Conservation (phyloP, 1,140 invertebrate genomes). For the Marisa cornuarietis region DNA sequence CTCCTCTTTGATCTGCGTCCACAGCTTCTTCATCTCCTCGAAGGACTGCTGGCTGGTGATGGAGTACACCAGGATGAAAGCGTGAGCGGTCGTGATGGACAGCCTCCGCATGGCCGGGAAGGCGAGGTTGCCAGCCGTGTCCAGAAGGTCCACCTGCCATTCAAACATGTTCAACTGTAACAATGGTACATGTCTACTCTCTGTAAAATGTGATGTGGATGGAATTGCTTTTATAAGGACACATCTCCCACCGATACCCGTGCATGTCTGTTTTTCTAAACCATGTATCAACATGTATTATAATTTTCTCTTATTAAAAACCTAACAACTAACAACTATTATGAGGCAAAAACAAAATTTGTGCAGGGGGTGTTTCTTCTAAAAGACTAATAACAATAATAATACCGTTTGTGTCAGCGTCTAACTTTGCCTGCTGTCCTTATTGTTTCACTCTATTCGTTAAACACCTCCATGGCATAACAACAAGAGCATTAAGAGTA, state of each 20-base stretch:
- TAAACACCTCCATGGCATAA: no score
- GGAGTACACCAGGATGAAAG: constrained; percentile 89
- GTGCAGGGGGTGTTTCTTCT: not conserved
- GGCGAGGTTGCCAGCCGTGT: constrained; percentile 77
- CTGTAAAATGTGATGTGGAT: not conserved
- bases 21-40: constrained; percentile 80
- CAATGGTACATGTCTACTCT: not conserved
- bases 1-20: constrained; percentile 85
- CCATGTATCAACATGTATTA: not conserved
- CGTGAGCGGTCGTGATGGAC: constrained; percentile 88
- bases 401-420: no score
- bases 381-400: not conserved
- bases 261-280: no score
- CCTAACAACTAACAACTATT: no score
- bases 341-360: not conserved
- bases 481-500: no score
- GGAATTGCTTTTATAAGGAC: no score
- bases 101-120: constrained; percentile 70
- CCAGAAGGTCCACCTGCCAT: constrained; percentile 80
- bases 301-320: not conserved
- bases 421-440: no score
- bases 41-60: constrained; percentile 82
- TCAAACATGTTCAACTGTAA: not conserved
- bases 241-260: no score
- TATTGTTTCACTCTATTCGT: no score